Base-by-base conservation (phyloP, 2,113 vertebrate genomes). In the Trogon melanurus region DNA sequence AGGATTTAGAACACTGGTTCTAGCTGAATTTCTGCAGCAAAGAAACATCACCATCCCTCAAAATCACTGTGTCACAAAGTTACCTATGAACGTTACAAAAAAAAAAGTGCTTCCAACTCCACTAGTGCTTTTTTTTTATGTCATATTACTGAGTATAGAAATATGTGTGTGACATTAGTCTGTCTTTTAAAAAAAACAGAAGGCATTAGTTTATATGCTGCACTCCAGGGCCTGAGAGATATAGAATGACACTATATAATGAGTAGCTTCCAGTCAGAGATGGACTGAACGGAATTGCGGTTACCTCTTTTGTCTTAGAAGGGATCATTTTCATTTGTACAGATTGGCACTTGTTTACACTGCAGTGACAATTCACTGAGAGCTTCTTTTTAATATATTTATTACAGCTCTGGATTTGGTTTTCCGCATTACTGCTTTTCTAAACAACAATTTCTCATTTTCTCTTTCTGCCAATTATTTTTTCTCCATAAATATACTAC, bases 331-430 rank as follows among this genome's bases (percentile, higher is more conserved):
- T 61, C 56, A 60, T 57, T 67, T 89, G n/a, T 54, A 71, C n/a
- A 92, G 64, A 70, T 53, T 86, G 72, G 34, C 38, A 81, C 61
- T 94, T 92, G 93, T 84, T 92, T 95, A 91, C 48, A 75, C 20
- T 79, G 62, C 32, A 69, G n/a, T 48, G 66, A n/a, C 64, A 88
- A 67, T 91, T 88, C 65, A 64, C 48, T 64, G 8, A 34, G 38
- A 86, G 18, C 23, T 93, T 38, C 17, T 95, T 86, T 95, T 78
- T 27, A 92, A 85, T 92, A 47, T 56, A 93, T 88, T 70, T 93
- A 51, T 83, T 95, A 38, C 53, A 92, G 48, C 20, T 92, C 76
- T 60, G 29, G 36, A 32, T 74, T 88, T 84, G 38, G 12, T 93
- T 95, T 89, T 91, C 67, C 95, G 67, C 34, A 44, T 74, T 91